Conservation (phyloP, 2,113 vertebrate genomes). For the Gadus chalcogrammus region DNA sequence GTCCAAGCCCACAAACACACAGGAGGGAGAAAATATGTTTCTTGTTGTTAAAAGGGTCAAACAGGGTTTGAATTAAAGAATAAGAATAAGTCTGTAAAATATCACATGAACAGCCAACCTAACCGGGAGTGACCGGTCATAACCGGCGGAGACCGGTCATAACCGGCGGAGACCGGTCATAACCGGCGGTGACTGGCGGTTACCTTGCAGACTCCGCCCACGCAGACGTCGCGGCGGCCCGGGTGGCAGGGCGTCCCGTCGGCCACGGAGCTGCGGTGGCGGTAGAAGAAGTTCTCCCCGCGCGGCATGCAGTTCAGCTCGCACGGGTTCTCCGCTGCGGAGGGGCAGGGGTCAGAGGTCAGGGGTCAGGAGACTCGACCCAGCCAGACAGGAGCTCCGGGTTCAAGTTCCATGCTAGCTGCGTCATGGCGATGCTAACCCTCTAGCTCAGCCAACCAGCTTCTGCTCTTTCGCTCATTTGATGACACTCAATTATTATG, state of each 20-base stretch:
- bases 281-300: constrained; percentile 93
- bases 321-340: constrained; percentile 86
- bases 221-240: constrained; percentile 82
- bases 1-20: not conserved
- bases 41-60: no score
- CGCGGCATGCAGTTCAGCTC: constrained; percentile 95
- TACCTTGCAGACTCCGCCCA: constrained; percentile 87
- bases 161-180: no score
- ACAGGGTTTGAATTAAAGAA: no score
- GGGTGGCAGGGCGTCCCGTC: constrained; percentile 93
- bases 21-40: not conserved
- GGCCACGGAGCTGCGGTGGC: constrained; percentile 79
- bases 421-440: not conserved
- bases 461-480: no score
- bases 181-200: no score
- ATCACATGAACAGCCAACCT: no score
- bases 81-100: no score
- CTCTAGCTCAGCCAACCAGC: no score
- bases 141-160: no score
- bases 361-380: not conserved
- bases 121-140: no score
- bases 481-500: not conserved
- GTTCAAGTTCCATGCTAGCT: not conserved
- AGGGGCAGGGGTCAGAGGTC: constrained; percentile 1
- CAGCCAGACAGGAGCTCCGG: not conserved